These are phyloP conservation scores for Hypotaenidia philippensis DNA, from an alignment of 2,797 vertebrate species.

Conservation along the genomic window DNA sequence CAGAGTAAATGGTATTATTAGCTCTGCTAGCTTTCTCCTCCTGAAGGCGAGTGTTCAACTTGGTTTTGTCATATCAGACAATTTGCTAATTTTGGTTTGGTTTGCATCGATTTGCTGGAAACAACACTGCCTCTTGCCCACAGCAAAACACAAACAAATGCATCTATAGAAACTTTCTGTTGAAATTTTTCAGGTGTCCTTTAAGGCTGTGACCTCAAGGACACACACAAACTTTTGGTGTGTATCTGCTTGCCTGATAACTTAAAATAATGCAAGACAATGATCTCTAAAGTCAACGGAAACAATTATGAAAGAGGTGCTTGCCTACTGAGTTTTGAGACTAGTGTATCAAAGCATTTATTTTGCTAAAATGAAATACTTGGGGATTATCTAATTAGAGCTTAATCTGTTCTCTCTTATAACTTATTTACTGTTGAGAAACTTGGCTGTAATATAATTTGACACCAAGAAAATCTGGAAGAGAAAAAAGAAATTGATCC, in stretches of 20 bases:
- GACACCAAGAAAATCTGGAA: background rate
- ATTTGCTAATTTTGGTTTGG: conserved; percentile 57
- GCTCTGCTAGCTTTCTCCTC: conserved; percentile 61
- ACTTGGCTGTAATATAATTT: background rate
- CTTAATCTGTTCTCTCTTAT: background rate
- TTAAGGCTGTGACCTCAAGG: conserved; percentile 12
- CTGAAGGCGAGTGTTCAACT: conserved; percentile 52
- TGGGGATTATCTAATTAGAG: background rate
- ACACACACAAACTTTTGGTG: background rate
- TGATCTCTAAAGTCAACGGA: background rate
- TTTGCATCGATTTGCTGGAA: conserved; percentile 35
- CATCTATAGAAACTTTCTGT: background rate
- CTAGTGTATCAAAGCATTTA: background rate
- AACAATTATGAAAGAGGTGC: background rate
- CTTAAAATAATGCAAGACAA: background rate
- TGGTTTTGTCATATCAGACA: conserved; percentile 50
- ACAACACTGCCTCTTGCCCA: background rate
- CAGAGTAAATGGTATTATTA: conserved; percentile 40
- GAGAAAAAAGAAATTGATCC: background rate
- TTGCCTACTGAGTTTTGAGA: background rate
- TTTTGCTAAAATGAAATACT: background rate
- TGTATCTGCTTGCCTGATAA: background rate
- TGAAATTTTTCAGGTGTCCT: conserved; percentile 20
- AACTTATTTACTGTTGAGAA: background rate
- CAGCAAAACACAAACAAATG: conserved; percentile 22